Evolutionary conservation across 53 echinoderm and acorn worm species (phyloP), one percentile per base, ranked within the genome.

Genomic region (Actinopyga echinites): DNA sequence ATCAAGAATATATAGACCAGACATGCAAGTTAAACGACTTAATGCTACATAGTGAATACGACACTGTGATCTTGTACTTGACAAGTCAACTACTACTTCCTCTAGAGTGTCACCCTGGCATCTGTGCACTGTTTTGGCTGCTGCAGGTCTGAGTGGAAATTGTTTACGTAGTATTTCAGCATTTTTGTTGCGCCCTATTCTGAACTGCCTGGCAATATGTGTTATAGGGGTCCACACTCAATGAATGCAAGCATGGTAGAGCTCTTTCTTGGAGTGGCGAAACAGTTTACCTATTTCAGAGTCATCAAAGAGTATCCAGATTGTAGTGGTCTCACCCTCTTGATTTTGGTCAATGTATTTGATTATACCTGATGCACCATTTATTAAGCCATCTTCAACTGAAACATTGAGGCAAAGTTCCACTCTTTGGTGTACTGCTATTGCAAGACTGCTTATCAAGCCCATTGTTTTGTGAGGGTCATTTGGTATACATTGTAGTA

Each of bases 41-140:
- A 82, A 37, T 11, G 82, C 82, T 20, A 82, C 82, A 38, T 82
- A 82, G 38, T 67, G 35, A 19, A 67, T 15, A 45, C 35, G 65
- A 31, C 35, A 32, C 21, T 30, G 32, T n/a, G 43, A 13, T 25
- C 10, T 62, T 6, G 8, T 13, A 6, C 20, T 22, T 9, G 57
- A 56, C 65, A 23, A 15, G 24, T 23, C 29, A 64, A 64, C 65
- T 26, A 64, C 29, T 64, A 21, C 65, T 64, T 64, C 10, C 29
- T 33, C 33, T 12, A 55, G 26, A 6, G 31, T 55, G 21, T 56
- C 57, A 56, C 56, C 57, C 55, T 78, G 22, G 11, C 22, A 21
- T 23, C 65, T 9, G 24, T 21, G 29, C 15, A 64, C 22, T 11
- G 22, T 21, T 26, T 23, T 23, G 29, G 65, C 10, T 9, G 29